These are phyloP conservation scores for Bovichtus diacanthus DNA, from an alignment of 2,797 vertebrate genomes.

Conservation along the genomic window DNA sequence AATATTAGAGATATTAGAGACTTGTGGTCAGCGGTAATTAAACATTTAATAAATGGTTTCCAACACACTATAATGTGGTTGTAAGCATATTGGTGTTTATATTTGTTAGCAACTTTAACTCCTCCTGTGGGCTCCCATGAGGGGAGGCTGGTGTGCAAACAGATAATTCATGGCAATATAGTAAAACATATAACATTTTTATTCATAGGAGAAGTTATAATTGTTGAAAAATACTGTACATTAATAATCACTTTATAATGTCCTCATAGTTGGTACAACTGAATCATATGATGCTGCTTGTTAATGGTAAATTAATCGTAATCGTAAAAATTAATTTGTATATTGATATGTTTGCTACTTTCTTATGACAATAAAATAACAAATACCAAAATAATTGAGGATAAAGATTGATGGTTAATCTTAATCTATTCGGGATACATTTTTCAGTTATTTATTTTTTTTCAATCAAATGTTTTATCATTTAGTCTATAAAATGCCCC, in stretches of 20 bases:
- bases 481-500: neutral
- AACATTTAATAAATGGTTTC: neutral
- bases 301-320: too few relatives aligned
- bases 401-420: too few relatives aligned
- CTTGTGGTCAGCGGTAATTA: neutral
- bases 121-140: too few relatives aligned
- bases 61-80: neutral
- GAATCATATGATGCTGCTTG: too few relatives aligned
- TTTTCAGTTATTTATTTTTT: neutral
- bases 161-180: neutral
- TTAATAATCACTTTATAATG: neutral
- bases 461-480: neutral
- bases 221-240: neutral
- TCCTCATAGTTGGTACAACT: neutral
- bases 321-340: too few relatives aligned
- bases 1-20: slow-evolving; percentile 11
- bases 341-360: too few relatives aligned
- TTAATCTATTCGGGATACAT: neutral
- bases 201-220: neutral
- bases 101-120: neutral
- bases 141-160: neutral
- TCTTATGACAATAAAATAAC: too few relatives aligned
- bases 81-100: neutral
- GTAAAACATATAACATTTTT: neutral
- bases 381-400: too few relatives aligned